Evolutionary conservation across 1,140 invertebrate species (phyloP).

Genomic region (Acromyrmex echinatior): DNA sequence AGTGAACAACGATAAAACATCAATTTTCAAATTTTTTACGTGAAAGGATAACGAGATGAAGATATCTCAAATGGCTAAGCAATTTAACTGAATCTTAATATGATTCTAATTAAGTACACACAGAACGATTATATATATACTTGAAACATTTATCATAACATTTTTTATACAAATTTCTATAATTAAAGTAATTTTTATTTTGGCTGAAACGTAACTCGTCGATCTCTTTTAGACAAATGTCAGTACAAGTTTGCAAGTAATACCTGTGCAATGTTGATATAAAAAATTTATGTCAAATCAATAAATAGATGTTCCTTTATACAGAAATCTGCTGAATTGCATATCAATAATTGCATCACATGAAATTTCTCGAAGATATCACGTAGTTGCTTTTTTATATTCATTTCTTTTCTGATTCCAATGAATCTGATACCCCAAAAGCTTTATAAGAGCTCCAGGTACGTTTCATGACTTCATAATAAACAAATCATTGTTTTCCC

Average conservation of each 20-base stretch:
- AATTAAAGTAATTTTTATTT: conserved; percentile 17
- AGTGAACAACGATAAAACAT: background rate
- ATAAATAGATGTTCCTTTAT: background rate
- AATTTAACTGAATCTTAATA: background rate
- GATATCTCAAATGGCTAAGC: background rate
- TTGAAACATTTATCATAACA: background rate
- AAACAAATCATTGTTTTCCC: conserved; percentile 31
- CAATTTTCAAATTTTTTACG: background rate
- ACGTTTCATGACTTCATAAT: background rate
- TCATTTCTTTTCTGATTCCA: background rate
- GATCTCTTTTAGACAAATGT: conserved; percentile 3
- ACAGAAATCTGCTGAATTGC: background rate
- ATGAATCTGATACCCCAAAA: background rate
- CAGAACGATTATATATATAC: background rate
- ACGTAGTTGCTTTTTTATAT: background rate
- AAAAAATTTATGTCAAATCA: background rate
- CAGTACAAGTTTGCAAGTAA: conserved; percentile 18
- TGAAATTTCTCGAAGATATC: conserved; percentile 13
- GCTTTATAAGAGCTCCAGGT: background rate
- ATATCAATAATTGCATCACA: background rate
- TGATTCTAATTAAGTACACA: background rate
- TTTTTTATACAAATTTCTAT: background rate
- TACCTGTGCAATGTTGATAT: background rate
- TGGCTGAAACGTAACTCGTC: conserved; percentile 31
- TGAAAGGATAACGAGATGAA: conserved; percentile 8